Conservation (phyloP, 2,888 invertebrate genomes). For the Trissolcus japonicus region DNA sequence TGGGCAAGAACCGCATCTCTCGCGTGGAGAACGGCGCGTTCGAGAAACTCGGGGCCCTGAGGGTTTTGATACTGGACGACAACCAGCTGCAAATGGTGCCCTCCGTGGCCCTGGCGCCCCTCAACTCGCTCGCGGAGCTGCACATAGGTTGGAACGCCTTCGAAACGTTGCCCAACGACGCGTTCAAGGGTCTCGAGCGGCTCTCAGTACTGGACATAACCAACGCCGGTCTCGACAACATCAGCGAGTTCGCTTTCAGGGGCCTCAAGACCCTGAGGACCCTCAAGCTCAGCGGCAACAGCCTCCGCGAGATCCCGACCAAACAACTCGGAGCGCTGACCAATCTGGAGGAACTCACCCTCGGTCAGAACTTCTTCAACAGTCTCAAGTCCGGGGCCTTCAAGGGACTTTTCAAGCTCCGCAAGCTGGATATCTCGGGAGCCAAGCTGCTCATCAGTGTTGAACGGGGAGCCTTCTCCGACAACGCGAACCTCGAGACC, state of each 20-base stretch:
- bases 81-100: conserved; percentile 88
- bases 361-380: conserved; percentile 90
- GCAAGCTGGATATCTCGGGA: conserved; percentile 86
- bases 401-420: conserved; percentile 86
- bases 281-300: conserved; percentile 88
- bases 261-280: conserved; percentile 86
- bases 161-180: conserved; percentile 84
- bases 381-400: conserved; percentile 85
- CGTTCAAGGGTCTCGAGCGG: conserved; percentile 86
- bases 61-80: conserved; percentile 89
- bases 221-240: conserved; percentile 87
- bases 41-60: conserved; percentile 84
- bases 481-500: conserved; percentile 88
- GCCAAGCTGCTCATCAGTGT: conserved; percentile 84
- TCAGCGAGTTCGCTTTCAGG: conserved; percentile 85
- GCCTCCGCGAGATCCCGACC: conserved; percentile 85
- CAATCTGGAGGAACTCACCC: conserved; percentile 86
- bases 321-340: conserved; percentile 83
- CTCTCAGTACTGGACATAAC: conserved; percentile 87
- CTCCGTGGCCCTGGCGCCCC: conserved; percentile 83
- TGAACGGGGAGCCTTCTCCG: conserved; percentile 86
- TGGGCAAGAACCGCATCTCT: conserved; percentile 90
- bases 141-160: conserved; percentile 91
- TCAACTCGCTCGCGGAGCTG: conserved; percentile 88
- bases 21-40: conserved; percentile 87